phyloP scores from a whole-genome alignment of 2,113 vertebrate genomes.

The Colistium nudipinnis region DNA sequence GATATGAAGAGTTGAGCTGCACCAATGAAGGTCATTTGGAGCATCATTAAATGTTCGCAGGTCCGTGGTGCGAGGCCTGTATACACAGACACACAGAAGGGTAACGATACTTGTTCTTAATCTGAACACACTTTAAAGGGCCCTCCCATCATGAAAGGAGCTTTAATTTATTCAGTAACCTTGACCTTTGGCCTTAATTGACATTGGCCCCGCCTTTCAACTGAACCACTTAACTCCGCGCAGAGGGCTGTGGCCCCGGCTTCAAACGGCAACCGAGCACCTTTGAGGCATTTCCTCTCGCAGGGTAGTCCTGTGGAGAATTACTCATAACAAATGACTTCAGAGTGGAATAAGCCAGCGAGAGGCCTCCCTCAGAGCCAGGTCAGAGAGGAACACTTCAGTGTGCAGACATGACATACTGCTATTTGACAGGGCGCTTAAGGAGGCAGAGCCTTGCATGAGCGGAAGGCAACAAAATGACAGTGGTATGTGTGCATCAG shows the following conservation, averaged over 20 bases:
- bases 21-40: not conserved
- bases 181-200: slow-evolving; percentile 10
- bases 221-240: slow-evolving; percentile 17
- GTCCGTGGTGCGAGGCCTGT: not conserved
- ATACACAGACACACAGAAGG: not conserved
- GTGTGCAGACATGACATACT: slow-evolving; percentile 52
- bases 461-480: slow-evolving; percentile 49
- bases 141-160: not conserved
- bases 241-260: slow-evolving; percentile 5
- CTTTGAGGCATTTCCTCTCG: slow-evolving; percentile 64
- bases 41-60: not conserved
- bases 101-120: not conserved
- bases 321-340: slow-evolving; percentile 81
- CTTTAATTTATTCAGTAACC: slow-evolving; percentile 29
- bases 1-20: slow-evolving; percentile 5
- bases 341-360: slow-evolving; percentile 59
- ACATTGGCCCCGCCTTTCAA: not conserved
- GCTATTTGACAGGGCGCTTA: slow-evolving; percentile 63
- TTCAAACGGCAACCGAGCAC: slow-evolving; percentile 43
- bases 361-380: slow-evolving; percentile 38
- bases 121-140: not conserved
- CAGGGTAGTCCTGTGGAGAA: slow-evolving; percentile 70
- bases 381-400: slow-evolving; percentile 60
- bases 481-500: slow-evolving; percentile 52
- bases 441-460: slow-evolving; percentile 46